Percentiles rank a stretch among this genome's conserved stretches.
Conservation (phyloP, 2,888 invertebrate genomes). For the Temnothorax rugatulus region DNA sequence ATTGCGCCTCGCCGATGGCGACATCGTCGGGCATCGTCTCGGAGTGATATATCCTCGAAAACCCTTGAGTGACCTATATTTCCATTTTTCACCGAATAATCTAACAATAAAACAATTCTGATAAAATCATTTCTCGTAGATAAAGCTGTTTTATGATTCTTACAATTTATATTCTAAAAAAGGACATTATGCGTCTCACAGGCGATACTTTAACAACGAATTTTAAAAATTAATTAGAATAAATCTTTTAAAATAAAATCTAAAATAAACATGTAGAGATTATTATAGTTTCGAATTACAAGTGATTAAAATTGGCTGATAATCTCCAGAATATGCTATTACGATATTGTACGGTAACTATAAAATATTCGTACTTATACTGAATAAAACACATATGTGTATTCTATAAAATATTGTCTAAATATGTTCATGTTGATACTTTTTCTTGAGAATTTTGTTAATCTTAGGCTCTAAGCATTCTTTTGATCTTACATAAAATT, state of each 20-base stretch:
- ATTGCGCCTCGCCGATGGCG: slow-evolving; percentile 20
- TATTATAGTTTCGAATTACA: neutral
- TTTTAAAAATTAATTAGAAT: neutral
- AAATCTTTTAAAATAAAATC: neutral
- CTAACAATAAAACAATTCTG: neutral
- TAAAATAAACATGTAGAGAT: neutral
- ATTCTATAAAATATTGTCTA: neutral
- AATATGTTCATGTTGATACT: neutral
- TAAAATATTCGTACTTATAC: neutral
- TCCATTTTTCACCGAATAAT: neutral
- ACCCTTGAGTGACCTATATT: neutral
- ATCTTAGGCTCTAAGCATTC: neutral
- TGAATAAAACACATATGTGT: neutral
- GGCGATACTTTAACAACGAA: neutral
- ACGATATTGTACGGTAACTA: neutral
- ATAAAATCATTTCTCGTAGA: neutral
- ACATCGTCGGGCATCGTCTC: slow-evolving; percentile 5
- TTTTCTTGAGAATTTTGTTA: neutral
- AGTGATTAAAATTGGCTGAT: neutral
- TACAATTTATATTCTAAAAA: slow-evolving; percentile 1
- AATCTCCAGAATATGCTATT: neutral
- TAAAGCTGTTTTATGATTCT: neutral
- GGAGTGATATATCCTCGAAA: slow-evolving; percentile 2
- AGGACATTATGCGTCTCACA: neutral
- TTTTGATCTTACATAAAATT: neutral